Conservation (phyloP, 2,888 invertebrate genomes). For the Venustoraphidia nigricollis region DNA sequence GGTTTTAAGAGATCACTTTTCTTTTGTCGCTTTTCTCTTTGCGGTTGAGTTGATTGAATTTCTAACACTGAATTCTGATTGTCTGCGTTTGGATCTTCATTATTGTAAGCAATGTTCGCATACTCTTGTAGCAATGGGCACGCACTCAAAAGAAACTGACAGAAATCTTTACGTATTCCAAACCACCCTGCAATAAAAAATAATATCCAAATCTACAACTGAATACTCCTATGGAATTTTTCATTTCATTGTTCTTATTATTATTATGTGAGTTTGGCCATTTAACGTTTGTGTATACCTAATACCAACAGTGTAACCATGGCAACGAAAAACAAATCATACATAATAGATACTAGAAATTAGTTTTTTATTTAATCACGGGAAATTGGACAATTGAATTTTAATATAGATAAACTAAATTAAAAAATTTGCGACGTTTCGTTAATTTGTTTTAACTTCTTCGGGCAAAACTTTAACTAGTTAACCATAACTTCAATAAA, state of each 20-base stretch:
- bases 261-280: no score
- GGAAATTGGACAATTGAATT: no score
- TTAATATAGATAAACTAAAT: no score
- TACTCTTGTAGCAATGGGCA: conserved; percentile 95
- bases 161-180: conserved; percentile 94
- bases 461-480: no score
- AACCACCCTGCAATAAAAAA: conserved; percentile 79
- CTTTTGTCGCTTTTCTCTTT: conserved; percentile 41
- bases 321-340: no score
- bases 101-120: conserved; percentile 92
- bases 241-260: not conserved
- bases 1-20: conserved; percentile 71
- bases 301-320: no score
- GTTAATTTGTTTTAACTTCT: no score
- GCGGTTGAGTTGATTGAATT: conserved; percentile 29
- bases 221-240: not conserved
- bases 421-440: no score
- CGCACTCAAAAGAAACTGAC: conserved; percentile 84
- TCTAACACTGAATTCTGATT: conserved; percentile 29
- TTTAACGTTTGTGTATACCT: no score
- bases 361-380: no score
- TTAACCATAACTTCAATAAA: no score
- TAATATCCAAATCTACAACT: conserved; percentile 6
- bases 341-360: no score
- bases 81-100: conserved; percentile 34